These are phyloP conservation scores for Poecilobothrus nobilitatus DNA, from an alignment of 2,888 invertebrate species.

Conservation along the genomic window DNA sequence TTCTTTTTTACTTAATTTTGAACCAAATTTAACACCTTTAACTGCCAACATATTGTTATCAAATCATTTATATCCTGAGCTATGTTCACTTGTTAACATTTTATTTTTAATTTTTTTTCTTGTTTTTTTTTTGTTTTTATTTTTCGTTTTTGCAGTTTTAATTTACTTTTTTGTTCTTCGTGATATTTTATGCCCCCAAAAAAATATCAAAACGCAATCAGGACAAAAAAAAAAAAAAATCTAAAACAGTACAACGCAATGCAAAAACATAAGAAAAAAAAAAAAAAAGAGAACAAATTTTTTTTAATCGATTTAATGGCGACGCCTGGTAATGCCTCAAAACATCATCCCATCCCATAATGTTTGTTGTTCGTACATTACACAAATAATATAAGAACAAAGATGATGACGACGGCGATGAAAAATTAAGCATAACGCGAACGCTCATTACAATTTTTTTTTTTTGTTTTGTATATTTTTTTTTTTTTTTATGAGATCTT, in stretches of 20 bases:
- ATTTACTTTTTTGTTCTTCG: not conserved
- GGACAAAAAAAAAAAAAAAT: not conserved
- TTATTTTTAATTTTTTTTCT: not conserved
- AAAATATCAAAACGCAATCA: not conserved
- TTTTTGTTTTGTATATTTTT: not conserved
- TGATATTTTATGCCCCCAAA: slow-evolving; percentile 4
- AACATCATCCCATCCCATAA: slow-evolving; percentile 6
- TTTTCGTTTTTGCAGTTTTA: too few species aligned
- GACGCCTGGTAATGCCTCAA: slow-evolving; percentile 3
- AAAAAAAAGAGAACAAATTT: too few species aligned
- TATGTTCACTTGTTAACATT: not conserved
- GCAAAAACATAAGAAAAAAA: too few species aligned
- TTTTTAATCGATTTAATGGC: slow-evolving; percentile 2
- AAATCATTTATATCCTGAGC: not conserved
- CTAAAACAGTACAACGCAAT: too few species aligned
- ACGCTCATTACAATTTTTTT: not conserved
- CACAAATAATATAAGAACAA: not conserved
- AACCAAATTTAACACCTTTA: not conserved
- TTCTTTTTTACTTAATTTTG: too few species aligned
- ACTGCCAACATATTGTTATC: not conserved
- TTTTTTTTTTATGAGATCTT: not conserved
- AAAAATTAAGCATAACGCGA: not conserved
- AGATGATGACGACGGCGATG: not conserved
- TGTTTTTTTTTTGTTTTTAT: not conserved
- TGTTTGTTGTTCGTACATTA: not conserved